Evolutionary conservation across 2,888 invertebrate species (phyloP).

Genomic region (Ferdinandea cuprea): DNA sequence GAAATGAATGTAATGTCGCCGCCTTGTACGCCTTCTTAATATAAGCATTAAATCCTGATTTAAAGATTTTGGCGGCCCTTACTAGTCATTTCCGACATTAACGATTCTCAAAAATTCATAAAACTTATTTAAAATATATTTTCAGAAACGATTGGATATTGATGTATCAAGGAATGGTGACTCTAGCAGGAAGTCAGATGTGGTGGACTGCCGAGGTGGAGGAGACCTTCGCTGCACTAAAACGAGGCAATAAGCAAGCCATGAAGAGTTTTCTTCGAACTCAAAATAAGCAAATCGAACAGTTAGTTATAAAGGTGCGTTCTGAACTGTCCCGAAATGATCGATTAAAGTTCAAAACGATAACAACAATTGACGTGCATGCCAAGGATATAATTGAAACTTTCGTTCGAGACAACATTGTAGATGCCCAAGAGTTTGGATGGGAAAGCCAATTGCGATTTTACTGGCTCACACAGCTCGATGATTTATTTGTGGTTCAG

Average conservation of each 20-base stretch:
- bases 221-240: slow-evolving; percentile 89
- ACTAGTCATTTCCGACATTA: too few species aligned
- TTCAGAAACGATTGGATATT: slow-evolving; percentile 93
- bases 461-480: slow-evolving; percentile 93
- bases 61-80: too few species aligned
- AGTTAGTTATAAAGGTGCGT: slow-evolving; percentile 89
- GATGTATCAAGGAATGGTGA: slow-evolving; percentile 94
- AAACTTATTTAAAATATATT: too few species aligned
- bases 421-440: slow-evolving; percentile 93
- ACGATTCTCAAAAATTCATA: too few species aligned
- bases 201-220: slow-evolving; percentile 99
- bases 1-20: too few species aligned
- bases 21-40: too few species aligned
- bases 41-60: too few species aligned
- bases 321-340: slow-evolving; percentile 91
- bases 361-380: slow-evolving; percentile 96
- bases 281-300: slow-evolving; percentile 92
- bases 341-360: slow-evolving; percentile 93
- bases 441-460: slow-evolving; percentile 97
- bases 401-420: slow-evolving; percentile 91
- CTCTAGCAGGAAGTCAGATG: slow-evolving; percentile 92
- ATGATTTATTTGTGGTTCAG: slow-evolving; percentile 92
- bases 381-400: slow-evolving; percentile 94
- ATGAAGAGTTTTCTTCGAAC: slow-evolving; percentile 93
- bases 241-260: slow-evolving; percentile 90